These are phyloP conservation scores for Galleria mellonella DNA, from an alignment of 1,140 invertebrate genomes.

Conservation along the genomic window DNA sequence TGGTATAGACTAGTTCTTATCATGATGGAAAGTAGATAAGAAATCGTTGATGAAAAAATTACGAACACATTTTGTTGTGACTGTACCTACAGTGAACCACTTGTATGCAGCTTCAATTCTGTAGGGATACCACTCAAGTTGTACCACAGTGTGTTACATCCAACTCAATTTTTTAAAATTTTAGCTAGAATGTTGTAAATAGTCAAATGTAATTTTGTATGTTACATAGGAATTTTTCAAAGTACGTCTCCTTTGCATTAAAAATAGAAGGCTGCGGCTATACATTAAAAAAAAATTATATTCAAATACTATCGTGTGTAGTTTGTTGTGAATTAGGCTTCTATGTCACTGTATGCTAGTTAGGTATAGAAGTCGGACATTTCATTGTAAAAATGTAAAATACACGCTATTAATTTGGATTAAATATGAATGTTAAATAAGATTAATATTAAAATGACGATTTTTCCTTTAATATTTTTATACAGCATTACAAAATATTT, in stretches of 20 bases:
- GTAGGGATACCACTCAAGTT: too few species aligned
- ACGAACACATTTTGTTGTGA: too few species aligned
- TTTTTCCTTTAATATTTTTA: constrained; percentile 74
- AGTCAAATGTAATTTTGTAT: constrained; percentile 70
- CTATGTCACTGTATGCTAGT: constrained; percentile 64
- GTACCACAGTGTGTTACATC: constrained; percentile 31
- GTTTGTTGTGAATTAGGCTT: constrained; percentile 70
- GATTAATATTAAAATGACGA: constrained; percentile 63
- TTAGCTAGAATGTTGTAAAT: constrained; percentile 65
- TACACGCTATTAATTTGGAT: constrained; percentile 63
- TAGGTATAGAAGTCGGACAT: constrained; percentile 59
- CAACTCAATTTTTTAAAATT: constrained; percentile 44
- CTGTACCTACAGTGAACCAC: too few species aligned
- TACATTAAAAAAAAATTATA: constrained; percentile 57
- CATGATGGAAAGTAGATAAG: too few species aligned
- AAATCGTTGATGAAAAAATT: too few species aligned
- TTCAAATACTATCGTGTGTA: constrained; percentile 69
- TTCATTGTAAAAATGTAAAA: constrained; percentile 73
- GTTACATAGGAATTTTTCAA: constrained; percentile 64
- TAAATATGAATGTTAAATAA: constrained; percentile 65
- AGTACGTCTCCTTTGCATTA: constrained; percentile 64
- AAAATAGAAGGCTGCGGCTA: constrained; percentile 58
- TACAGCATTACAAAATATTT: constrained; percentile 70
- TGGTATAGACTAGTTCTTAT: too few species aligned
- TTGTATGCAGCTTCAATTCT: too few species aligned